Conservation (phyloP, 2,797 vertebrate species). For the Crypturellus tataupa region DNA sequence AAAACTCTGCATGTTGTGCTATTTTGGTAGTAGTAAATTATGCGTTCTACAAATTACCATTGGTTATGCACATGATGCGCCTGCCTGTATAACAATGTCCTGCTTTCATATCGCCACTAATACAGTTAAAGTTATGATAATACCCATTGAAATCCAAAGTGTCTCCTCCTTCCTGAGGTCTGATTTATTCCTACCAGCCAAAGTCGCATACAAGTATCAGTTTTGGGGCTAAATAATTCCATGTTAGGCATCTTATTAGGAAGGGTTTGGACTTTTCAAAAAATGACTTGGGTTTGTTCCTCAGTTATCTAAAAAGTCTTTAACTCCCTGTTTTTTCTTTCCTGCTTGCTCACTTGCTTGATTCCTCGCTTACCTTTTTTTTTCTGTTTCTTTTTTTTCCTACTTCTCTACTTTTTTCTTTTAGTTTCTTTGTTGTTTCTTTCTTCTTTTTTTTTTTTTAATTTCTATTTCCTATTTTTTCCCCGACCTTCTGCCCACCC, state of each 20-base stretch:
- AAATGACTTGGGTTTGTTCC: conserved; percentile 5
- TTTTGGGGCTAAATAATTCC: conserved; percentile 32
- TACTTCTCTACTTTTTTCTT: not conserved
- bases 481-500: not conserved
- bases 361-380: accelerated
- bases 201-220: conserved; percentile 18
- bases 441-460: no score
- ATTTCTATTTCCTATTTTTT: not conserved
- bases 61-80: conserved; percentile 40
- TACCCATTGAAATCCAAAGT: not conserved
- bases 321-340: not conserved
- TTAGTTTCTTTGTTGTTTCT: not conserved
- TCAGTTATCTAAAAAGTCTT: conserved; percentile 16
- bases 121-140: not conserved
- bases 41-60: conserved; percentile 48
- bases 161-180: not conserved
- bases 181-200: conserved; percentile 42
- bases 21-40: conserved; percentile 60
- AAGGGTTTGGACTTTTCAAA: not conserved
- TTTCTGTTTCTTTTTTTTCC: no score
- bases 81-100: conserved; percentile 42
- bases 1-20: conserved; percentile 38
- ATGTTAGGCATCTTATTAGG: conserved; percentile 51
- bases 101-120: conserved; percentile 20
- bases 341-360: not conserved